phyloP scores from a whole-genome alignment of 2,888 invertebrate species.

The Mechanitis messenoides region DNA sequence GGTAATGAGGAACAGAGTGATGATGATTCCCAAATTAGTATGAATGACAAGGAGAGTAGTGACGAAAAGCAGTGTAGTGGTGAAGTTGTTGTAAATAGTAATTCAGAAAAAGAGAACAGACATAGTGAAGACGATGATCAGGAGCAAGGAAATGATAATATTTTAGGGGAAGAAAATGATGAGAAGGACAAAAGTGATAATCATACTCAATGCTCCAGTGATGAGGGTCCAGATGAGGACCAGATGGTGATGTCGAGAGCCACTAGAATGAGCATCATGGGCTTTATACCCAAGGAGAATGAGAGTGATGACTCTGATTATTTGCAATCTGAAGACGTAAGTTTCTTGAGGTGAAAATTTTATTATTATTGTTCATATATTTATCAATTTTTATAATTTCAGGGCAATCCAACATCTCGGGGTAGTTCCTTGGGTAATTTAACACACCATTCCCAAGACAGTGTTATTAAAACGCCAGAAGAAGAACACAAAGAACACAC shows the following conservation, averaged over 20 bases:
- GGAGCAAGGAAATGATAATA: slow-evolving; percentile 2
- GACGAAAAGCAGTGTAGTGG: slow-evolving; percentile 11
- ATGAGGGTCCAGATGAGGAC: slow-evolving; percentile 48
- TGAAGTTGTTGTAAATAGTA: slow-evolving; percentile 20
- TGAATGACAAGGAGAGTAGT: background rate
- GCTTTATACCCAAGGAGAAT: slow-evolving; percentile 55
- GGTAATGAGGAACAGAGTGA: background rate
- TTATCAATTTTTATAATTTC: slow-evolving; percentile 11
- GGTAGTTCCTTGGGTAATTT: slow-evolving; percentile 19
- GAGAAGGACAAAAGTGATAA: slow-evolving; percentile 1
- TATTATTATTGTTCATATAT: slow-evolving; percentile 8
- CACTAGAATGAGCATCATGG: slow-evolving; percentile 72
- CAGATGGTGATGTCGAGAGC: slow-evolving; percentile 67
- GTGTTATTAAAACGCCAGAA: slow-evolving; percentile 30
- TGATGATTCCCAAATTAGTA: slow-evolving; percentile 1
- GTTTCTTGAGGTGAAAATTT: slow-evolving; percentile 26
- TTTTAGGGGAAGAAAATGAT: background rate
- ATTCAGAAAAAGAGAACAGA: slow-evolving; percentile 13
- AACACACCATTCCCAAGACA: slow-evolving; percentile 4
- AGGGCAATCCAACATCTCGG: slow-evolving; percentile 21
- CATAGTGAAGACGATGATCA: slow-evolving; percentile 7
- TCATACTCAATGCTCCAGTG: slow-evolving; percentile 17
- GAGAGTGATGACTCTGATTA: slow-evolving; percentile 65
- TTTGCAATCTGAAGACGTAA: slow-evolving; percentile 68
- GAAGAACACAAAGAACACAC: slow-evolving; percentile 29